These are phyloP conservation scores for Periparus ater DNA, from an alignment of 2,797 vertebrate species.

Conservation along the genomic window DNA sequence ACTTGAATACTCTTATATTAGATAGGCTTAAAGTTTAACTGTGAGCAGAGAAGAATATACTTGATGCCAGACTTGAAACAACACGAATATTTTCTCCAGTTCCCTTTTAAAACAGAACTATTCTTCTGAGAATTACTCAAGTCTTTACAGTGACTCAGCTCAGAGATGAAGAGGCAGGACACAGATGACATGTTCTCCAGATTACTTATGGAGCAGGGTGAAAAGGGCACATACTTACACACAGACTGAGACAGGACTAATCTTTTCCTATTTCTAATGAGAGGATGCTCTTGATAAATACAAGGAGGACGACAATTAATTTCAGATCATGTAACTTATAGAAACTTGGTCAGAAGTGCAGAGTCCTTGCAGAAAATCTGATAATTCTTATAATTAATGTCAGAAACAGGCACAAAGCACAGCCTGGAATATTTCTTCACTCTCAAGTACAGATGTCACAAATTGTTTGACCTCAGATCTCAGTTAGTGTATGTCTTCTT, in stretches of 20 bases:
- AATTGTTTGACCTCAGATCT: background rate
- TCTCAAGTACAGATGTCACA: background rate
- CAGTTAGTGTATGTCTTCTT: background rate
- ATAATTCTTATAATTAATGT: background rate
- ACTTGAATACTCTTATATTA: background rate
- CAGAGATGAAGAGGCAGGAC: background rate
- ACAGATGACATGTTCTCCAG: background rate
- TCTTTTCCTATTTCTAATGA: background rate
- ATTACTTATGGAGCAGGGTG: background rate
- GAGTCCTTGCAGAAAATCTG: background rate
- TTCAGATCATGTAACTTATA: accelerated
- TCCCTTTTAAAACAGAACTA: background rate
- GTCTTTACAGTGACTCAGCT: background rate
- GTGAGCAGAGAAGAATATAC: background rate
- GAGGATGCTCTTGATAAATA: background rate
- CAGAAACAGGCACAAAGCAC: background rate
- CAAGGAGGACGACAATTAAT: background rate
- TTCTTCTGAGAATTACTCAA: background rate
- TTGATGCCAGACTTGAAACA: background rate
- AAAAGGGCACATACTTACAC: background rate
- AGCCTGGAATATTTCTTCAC: background rate
- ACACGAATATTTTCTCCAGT: background rate
- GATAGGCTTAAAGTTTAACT: background rate
- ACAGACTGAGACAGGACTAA: background rate
- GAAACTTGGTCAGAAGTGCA: background rate